A percentile compares a stretch with the other conserved stretches of the same genome.
Conservation (phyloP, 1,140 invertebrate genomes). For the Drosophila tsacasi region DNA sequence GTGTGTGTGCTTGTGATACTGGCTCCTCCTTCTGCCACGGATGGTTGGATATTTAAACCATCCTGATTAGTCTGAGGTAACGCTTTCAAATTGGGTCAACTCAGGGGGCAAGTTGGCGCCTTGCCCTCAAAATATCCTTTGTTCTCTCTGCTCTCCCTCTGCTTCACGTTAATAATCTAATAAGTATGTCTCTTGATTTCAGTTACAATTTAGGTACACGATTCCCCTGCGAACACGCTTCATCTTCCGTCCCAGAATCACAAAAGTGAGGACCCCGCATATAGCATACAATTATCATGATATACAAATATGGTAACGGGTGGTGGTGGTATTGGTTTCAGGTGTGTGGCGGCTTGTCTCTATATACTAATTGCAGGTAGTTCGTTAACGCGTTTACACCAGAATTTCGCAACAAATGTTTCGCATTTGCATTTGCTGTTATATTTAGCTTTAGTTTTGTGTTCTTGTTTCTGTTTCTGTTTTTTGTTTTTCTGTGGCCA, state of each 20-base stretch:
- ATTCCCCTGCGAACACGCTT: conserved; percentile 43
- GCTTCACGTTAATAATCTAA: conserved; percentile 22
- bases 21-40: not conserved
- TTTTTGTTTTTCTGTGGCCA: conserved; percentile 32
- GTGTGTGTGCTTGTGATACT: not conserved
- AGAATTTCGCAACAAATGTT: conserved; percentile 53
- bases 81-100: not conserved
- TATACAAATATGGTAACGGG: conserved; percentile 39
- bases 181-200: conserved; percentile 57
- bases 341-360: conserved; percentile 46
- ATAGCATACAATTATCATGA: conserved; percentile 13
- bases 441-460: conserved; percentile 37
- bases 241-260: conserved; percentile 35
- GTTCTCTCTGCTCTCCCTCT: conserved; percentile 1
- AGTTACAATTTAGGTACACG: conserved; percentile 73
- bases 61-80: conserved; percentile 16
- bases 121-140: conserved; percentile 42
- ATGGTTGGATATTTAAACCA: conserved; percentile 1
- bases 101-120: conserved; percentile 7
- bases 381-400: conserved; percentile 75
- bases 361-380: conserved; percentile 82
- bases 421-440: conserved; percentile 29
- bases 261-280: conserved; percentile 38
- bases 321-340: conserved; percentile 37
- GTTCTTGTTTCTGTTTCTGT: conserved; percentile 6